These are phyloP conservation scores for Candoia aspera DNA, from an alignment of 2,113 vertebrate genomes.

Conservation along the genomic window DNA sequence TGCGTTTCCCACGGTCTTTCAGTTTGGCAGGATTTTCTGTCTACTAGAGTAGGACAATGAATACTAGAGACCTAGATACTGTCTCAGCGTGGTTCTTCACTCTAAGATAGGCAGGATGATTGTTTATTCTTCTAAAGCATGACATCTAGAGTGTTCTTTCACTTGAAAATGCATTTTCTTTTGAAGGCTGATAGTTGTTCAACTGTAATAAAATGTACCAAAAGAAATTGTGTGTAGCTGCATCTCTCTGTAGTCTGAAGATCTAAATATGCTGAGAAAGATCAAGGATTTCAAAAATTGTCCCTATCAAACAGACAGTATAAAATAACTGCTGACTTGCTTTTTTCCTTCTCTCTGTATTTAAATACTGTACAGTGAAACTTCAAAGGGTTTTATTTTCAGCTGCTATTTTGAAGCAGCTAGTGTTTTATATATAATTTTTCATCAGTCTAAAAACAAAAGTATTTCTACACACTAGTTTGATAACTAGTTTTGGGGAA, in stretches of 20 bases:
- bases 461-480: background rate
- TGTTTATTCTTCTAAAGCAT: background rate
- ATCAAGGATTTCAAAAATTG: slow-evolving; percentile 27
- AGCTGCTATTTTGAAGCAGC: slow-evolving; percentile 22
- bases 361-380: slow-evolving; percentile 9
- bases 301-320: slow-evolving; percentile 8
- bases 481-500: background rate
- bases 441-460: slow-evolving; percentile 3
- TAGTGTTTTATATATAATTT: slow-evolving; percentile 5
- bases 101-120: too few relatives aligned
- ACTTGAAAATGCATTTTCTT: background rate
- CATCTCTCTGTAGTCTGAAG: background rate
- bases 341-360: background rate
- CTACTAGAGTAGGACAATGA: too few relatives aligned
- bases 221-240: background rate
- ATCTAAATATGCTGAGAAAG: slow-evolving; percentile 5
- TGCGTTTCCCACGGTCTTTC: too few relatives aligned
- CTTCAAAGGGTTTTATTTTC: slow-evolving; percentile 13
- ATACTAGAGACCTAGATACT: too few relatives aligned
- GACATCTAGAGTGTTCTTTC: background rate
- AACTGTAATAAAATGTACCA: background rate
- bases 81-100: too few relatives aligned
- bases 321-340: background rate
- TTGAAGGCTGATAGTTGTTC: background rate
- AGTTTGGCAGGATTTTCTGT: too few relatives aligned